A percentile compares a stretch with the other conserved stretches of the same genome.
phyloP scores from a whole-genome alignment of 2,888 invertebrate species.

The Drosophila aldrichi region DNA sequence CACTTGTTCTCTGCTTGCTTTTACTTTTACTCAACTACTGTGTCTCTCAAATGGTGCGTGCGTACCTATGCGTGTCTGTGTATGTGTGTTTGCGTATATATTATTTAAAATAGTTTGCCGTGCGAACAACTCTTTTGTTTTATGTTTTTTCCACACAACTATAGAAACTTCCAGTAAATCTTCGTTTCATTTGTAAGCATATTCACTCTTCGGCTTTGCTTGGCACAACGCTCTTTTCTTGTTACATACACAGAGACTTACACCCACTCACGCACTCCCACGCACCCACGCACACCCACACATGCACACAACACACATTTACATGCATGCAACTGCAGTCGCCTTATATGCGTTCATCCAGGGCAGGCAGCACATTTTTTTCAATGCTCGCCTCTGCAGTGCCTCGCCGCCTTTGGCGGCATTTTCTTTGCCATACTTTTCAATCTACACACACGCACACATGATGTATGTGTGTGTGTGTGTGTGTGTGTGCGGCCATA shows the following conservation, averaged over 20 bases:
- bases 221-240: background rate
- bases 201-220: background rate
- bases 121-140: conserved; percentile 2
- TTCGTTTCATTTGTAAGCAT: background rate
- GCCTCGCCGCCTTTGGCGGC: conserved; percentile 67
- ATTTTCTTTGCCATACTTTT: conserved; percentile 77
- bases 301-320: background rate
- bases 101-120: background rate
- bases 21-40: too few species aligned
- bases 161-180: background rate
- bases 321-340: conserved; percentile 15
- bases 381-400: conserved; percentile 51
- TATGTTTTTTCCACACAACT: background rate
- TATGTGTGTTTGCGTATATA: too few species aligned
- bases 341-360: conserved; percentile 20
- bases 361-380: conserved; percentile 51
- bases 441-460: conserved; percentile 36
- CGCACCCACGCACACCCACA: background rate
- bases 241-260: conserved; percentile 2
- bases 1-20: too few species aligned
- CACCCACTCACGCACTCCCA: background rate
- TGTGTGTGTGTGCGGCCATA: conserved; percentile 48
- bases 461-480: conserved; percentile 12
- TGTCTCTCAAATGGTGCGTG: too few species aligned
- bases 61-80: too few species aligned